Evolutionary conservation across 1,140 invertebrate genomes (phyloP).

Genomic region (Teleogryllus occipitalis): DNA sequence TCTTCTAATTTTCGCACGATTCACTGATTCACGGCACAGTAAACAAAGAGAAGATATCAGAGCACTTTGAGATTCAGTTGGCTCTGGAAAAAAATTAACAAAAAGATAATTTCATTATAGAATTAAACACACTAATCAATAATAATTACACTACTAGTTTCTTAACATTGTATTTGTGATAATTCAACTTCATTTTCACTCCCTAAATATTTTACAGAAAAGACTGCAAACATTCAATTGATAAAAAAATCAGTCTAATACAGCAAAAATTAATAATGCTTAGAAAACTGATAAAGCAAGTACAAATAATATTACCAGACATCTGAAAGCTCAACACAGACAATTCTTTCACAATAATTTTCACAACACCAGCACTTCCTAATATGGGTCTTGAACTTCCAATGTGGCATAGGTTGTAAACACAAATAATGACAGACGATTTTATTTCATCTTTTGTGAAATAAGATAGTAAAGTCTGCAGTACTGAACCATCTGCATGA

Average conservation of each 20-base stretch:
- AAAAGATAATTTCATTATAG: not conserved
- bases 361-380: conserved; percentile 6
- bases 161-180: too few relatives aligned
- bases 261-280: too few relatives aligned
- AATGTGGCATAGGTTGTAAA: conserved; percentile 10
- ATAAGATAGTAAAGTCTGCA: not conserved
- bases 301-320: not conserved
- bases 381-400: conserved; percentile 9
- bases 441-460: not conserved
- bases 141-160: not conserved
- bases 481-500: not conserved
- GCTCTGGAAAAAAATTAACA: not conserved
- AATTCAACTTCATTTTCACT: too few relatives aligned
- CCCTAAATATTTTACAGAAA: too few relatives aligned
- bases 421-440: conserved; percentile 7
- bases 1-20: conserved; percentile 9
- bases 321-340: not conserved
- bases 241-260: too few relatives aligned
- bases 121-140: not conserved
- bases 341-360: conserved; percentile 9
- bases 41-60: not conserved
- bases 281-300: too few relatives aligned
- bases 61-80: not conserved
- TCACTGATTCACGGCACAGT: conserved; percentile 11
- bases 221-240: too few relatives aligned